phyloP scores from a whole-genome alignment of 2,888 invertebrate species.

The Flexamia atlantica region DNA sequence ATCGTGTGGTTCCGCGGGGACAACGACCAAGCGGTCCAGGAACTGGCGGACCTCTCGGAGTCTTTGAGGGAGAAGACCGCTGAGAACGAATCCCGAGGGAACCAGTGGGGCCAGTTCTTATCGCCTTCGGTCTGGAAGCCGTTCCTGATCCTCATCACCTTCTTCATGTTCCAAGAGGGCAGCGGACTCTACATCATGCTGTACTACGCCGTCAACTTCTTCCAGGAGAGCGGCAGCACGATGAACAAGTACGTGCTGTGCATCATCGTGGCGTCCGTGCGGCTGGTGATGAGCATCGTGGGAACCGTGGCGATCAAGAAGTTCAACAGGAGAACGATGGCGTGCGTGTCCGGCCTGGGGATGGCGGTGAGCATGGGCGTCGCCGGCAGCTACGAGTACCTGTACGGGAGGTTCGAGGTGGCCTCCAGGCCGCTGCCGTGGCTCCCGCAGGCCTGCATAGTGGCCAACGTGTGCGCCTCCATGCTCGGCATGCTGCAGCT shows the following conservation, averaged over 20 bases:
- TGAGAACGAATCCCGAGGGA: constrained; percentile 71
- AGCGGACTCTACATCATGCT: constrained; percentile 86
- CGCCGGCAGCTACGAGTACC: constrained; percentile 71
- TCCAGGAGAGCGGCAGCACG: constrained; percentile 82
- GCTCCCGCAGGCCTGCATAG: constrained; percentile 79
- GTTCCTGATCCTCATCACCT: constrained; percentile 81
- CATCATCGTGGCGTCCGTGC: constrained; percentile 83
- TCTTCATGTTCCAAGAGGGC: constrained; percentile 84
- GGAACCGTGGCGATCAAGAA: constrained; percentile 83
- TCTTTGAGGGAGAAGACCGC: constrained; percentile 70
- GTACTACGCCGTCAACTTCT: constrained; percentile 85
- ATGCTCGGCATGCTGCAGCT: constrained; percentile 86
- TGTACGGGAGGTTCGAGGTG: constrained; percentile 69
- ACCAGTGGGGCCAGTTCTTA: constrained; percentile 75
- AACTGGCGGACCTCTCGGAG: constrained; percentile 80
- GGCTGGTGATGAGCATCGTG: constrained; percentile 82
- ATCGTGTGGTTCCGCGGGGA: constrained; percentile 83
- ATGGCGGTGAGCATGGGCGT: constrained; percentile 80
- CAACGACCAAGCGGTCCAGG: constrained; percentile 80
- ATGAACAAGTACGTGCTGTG: constrained; percentile 83
- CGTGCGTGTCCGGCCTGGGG: constrained; percentile 81
- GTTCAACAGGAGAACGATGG: constrained; percentile 80
- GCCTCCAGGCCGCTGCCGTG: constrained; percentile 72
- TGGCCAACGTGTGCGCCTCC: constrained; percentile 84
- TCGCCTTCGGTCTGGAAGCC: constrained; percentile 82